phyloP scores from a whole-genome alignment of 2,113 vertebrate species.

The Calidris pugnax region DNA sequence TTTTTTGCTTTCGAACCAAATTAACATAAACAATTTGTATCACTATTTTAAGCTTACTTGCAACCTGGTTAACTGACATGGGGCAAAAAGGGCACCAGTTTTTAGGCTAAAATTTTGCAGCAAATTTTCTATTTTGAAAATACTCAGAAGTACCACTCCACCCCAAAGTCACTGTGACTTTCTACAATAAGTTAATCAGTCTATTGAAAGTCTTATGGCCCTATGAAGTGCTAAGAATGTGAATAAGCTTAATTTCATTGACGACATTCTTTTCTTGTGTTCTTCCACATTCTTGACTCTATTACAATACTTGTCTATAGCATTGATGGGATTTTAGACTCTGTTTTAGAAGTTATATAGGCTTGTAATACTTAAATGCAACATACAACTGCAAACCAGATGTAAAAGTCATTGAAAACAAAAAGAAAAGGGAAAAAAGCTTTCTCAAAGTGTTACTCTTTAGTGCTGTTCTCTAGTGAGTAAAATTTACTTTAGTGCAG shows the following conservation, averaged over 20 bases:
- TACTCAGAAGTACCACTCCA: background rate
- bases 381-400: background rate
- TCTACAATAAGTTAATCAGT: background rate
- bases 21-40: background rate
- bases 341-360: background rate
- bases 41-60: background rate
- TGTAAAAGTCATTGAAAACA: background rate
- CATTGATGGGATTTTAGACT: background rate
- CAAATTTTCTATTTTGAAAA: background rate
- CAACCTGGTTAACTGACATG: background rate
- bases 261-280: background rate
- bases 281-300: constrained; percentile 20
- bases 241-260: constrained; percentile 5
- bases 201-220: background rate
- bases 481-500: background rate
- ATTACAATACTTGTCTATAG: background rate
- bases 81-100: background rate
- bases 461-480: background rate
- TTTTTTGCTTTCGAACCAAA: background rate
- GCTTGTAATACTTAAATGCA: background rate
- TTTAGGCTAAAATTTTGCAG: background rate
- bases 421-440: background rate
- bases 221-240: background rate
- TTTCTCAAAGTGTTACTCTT: background rate
- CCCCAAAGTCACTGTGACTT: background rate